These are phyloP conservation scores for Rhagoletis zephyria DNA, from an alignment of 1,140 invertebrate genomes.

Conservation along the genomic window DNA sequence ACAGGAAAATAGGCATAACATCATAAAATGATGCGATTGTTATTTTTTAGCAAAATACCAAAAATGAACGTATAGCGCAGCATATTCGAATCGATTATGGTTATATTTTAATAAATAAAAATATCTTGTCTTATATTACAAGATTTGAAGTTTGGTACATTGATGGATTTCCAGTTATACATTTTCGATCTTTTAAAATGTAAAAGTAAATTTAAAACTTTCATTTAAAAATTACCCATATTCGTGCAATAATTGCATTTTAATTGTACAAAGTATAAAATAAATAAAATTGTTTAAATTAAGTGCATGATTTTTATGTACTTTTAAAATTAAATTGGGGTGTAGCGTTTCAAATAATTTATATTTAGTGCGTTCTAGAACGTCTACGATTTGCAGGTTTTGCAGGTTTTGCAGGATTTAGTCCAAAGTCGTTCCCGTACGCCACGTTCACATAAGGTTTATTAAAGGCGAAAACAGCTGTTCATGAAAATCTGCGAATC, in stretches of 20 bases:
- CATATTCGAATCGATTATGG: neutral
- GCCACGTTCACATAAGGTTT: too few species aligned
- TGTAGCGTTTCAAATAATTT: neutral
- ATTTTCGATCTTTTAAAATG: neutral
- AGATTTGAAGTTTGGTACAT: neutral
- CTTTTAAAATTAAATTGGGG: too few species aligned
- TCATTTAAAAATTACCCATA: neutral
- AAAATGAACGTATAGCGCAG: neutral
- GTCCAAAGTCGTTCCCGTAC: too few species aligned
- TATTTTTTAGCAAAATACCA: neutral
- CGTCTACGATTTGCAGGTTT: too few species aligned
- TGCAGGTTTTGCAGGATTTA: too few species aligned
- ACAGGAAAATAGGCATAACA: neutral
- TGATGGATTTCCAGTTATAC: neutral
- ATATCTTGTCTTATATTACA: neutral
- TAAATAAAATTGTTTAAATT: neutral
- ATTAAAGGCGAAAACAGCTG: too few species aligned
- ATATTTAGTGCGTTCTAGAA: neutral
- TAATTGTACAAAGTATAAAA: neutral
- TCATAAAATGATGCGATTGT: neutral
- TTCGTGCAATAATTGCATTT: conserved; percentile 9
- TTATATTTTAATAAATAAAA: neutral
- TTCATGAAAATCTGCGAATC: too few species aligned
- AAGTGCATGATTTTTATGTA: too few species aligned
- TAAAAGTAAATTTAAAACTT: conserved; percentile 20